Evolutionary conservation across 1,140 invertebrate genomes (phyloP).

Genomic region (Scaptodrosophila lebanonensis): DNA sequence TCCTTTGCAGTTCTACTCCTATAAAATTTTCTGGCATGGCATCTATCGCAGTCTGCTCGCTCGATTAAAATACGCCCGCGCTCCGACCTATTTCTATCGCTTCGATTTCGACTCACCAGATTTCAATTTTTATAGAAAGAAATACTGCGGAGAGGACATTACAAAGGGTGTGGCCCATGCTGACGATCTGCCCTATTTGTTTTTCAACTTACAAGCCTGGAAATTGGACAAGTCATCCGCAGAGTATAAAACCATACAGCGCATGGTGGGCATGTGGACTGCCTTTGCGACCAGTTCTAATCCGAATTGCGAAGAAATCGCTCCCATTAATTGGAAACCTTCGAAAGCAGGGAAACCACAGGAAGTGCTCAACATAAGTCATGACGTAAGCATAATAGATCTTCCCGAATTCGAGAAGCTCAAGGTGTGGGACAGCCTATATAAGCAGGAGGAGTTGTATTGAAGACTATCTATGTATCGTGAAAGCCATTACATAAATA

Average conservation of each 20-base stretch:
- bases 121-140: conserved; percentile 64
- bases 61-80: conserved; percentile 61
- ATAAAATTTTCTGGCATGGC: conserved; percentile 76
- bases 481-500: too few relatives aligned
- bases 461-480: conserved; percentile 1
- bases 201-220: conserved; percentile 76
- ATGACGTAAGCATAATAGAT: conserved; percentile 59
- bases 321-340: conserved; percentile 43
- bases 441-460: conserved; percentile 37
- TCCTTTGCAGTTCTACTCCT: conserved; percentile 57
- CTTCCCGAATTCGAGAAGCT: conserved; percentile 77
- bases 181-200: conserved; percentile 83
- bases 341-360: conserved; percentile 46
- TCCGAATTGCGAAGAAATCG: conserved; percentile 58
- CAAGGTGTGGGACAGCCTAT: conserved; percentile 74
- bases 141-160: conserved; percentile 62
- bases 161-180: conserved; percentile 79
- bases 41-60: conserved; percentile 69
- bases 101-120: conserved; percentile 76
- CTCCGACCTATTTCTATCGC: conserved; percentile 77
- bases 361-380: conserved; percentile 73
- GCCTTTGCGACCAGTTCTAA: conserved; percentile 74
- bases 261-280: conserved; percentile 75
- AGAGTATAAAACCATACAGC: conserved; percentile 71
- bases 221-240: conserved; percentile 63